phyloP scores from a whole-genome alignment of 1,140 invertebrate species.

The Brachionus calyciflorus region DNA sequence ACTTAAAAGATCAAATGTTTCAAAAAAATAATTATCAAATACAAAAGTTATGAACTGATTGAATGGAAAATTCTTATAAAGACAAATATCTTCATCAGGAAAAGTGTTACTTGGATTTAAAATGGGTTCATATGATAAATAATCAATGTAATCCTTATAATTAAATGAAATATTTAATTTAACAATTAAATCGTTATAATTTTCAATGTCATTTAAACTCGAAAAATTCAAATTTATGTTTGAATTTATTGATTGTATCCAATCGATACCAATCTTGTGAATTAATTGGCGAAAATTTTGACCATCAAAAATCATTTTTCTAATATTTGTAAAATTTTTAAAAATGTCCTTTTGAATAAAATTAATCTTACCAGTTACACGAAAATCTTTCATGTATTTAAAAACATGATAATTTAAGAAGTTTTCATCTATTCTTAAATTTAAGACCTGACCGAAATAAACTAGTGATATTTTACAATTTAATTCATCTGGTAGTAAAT shows the following conservation, averaged over 20 bases:
- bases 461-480: no score
- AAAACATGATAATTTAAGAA: neutral
- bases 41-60: neutral
- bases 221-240: neutral
- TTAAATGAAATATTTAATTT: neutral
- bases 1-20: no score
- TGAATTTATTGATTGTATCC: conserved; percentile 1
- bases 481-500: no score
- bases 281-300: neutral
- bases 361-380: neutral
- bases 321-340: neutral
- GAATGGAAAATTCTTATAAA: conserved; percentile 9
- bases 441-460: no score
- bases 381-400: neutral
- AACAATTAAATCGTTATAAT: neutral
- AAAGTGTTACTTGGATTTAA: neutral
- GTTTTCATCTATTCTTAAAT: no score
- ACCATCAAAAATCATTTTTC: neutral
- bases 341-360: neutral
- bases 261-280: neutral
- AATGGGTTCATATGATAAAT: neutral
- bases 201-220: neutral
- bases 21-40: no score
- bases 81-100: conserved; percentile 6
- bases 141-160: neutral